These are phyloP conservation scores for Aphaenogaster ashmeadi DNA, from an alignment of 1,140 invertebrate genomes.

Conservation along the genomic window DNA sequence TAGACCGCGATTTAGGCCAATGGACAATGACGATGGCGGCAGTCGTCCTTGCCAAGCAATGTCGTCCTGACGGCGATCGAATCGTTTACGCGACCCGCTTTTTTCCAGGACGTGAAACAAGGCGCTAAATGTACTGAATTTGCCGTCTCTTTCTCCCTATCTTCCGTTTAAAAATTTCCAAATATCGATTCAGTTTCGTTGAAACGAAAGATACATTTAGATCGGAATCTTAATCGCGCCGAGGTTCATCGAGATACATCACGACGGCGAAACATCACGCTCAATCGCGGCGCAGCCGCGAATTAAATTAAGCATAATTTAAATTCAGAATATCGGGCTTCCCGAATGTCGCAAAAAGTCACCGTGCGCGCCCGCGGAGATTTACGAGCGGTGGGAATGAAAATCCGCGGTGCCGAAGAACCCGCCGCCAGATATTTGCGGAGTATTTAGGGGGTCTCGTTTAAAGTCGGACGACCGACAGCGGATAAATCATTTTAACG, in stretches of 20 bases:
- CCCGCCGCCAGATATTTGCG: conserved; percentile 15
- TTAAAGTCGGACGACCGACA: conserved; percentile 41
- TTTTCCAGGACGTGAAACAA: conserved; percentile 68
- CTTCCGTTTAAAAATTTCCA: conserved; percentile 25
- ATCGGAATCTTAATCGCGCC: background rate
- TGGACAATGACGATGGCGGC: conserved; percentile 50
- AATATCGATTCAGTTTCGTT: background rate
- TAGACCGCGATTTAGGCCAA: conserved; percentile 70
- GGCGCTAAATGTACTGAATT: conserved; percentile 39
- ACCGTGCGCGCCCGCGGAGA: background rate
- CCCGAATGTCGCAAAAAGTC: conserved; percentile 44
- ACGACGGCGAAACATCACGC: conserved; percentile 2
- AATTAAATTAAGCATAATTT: conserved; percentile 53
- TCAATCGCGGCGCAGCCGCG: background rate
- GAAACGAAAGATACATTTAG: background rate
- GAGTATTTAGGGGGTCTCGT: conserved; percentile 19
- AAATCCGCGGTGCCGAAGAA: conserved; percentile 25
- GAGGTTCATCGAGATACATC: background rate
- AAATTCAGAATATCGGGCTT: conserved; percentile 47
- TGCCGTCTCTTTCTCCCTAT: background rate
- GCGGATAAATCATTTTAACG: conserved; percentile 54
- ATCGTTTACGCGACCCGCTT: conserved; percentile 67
- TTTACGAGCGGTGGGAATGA: conserved; percentile 44
- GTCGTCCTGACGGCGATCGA: conserved; percentile 67
- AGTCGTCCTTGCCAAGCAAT: conserved; percentile 72